Evolutionary conservation across 2,888 invertebrate species (phyloP).

Genomic region (Helicoverpa assulta): DNA sequence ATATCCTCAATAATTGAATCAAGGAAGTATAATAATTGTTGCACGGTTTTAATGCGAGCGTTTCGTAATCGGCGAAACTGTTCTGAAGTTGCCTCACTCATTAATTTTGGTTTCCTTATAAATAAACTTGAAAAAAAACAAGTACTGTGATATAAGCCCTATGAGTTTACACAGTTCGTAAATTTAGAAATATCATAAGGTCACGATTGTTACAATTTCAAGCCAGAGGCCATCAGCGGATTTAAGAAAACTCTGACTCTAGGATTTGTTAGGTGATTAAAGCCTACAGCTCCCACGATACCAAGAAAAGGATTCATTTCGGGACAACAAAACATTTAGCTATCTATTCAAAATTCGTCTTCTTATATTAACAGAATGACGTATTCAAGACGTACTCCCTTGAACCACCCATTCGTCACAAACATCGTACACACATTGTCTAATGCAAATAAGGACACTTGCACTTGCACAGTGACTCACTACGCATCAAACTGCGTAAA

Average conservation of each 20-base stretch:
- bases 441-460: slow-evolving; percentile 44
- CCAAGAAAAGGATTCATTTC: too few relatives aligned
- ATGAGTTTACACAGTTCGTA: too few relatives aligned
- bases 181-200: too few relatives aligned
- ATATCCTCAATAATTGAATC: slow-evolving; percentile 40
- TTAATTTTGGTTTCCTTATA: neutral
- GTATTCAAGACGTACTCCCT: slow-evolving; percentile 41
- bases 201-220: too few relatives aligned
- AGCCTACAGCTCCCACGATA: too few relatives aligned
- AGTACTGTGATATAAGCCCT: too few relatives aligned
- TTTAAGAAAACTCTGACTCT: too few relatives aligned
- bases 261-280: too few relatives aligned
- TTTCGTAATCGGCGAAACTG: slow-evolving; percentile 24
- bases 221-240: too few relatives aligned
- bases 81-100: slow-evolving; percentile 5
- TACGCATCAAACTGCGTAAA: slow-evolving; percentile 51
- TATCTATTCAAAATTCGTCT: too few relatives aligned
- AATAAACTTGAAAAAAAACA: neutral
- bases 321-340: too few relatives aligned
- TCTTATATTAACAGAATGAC: neutral
- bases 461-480: slow-evolving; percentile 41
- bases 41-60: slow-evolving; percentile 1
- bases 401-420: slow-evolving; percentile 43
- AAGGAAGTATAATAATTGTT: slow-evolving; percentile 35
- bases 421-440: slow-evolving; percentile 41